phyloP scores from a whole-genome alignment of 2,113 vertebrate genomes.

The Pluvialis apricaria region DNA sequence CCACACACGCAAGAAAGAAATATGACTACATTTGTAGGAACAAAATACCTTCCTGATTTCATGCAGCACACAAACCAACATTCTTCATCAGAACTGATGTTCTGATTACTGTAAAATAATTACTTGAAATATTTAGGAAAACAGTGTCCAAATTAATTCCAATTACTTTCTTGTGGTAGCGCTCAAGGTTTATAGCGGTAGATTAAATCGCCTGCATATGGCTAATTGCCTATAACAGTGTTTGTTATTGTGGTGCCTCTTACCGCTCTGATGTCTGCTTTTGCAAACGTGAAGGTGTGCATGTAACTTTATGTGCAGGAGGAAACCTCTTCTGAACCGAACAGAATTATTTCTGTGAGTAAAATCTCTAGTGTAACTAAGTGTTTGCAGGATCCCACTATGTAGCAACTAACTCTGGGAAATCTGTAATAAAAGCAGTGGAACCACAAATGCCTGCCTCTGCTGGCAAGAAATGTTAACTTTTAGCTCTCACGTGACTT shows the following conservation, averaged over 20 bases:
- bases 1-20: neutral
- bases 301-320: neutral
- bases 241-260: neutral
- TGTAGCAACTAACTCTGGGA: neutral
- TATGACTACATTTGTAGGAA: neutral
- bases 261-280: neutral
- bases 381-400: neutral
- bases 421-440: neutral
- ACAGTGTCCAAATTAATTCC: conserved; percentile 45
- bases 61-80: neutral
- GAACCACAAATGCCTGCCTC: conserved; percentile 1
- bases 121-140: conserved; percentile 40
- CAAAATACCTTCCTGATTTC: conserved; percentile 16
- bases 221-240: conserved; percentile 23
- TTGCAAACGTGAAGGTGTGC: neutral
- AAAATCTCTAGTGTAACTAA: neutral
- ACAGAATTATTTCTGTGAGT: neutral
- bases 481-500: neutral
- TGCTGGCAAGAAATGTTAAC: neutral
- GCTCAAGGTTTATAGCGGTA: neutral
- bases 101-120: conserved; percentile 34
- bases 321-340: neutral
- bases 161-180: conserved; percentile 17
- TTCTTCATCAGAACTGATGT: conserved; percentile 22
- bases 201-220: neutral